Conservation (phyloP, 2,888 invertebrate genomes). For the Lasioglossum lativentre region DNA sequence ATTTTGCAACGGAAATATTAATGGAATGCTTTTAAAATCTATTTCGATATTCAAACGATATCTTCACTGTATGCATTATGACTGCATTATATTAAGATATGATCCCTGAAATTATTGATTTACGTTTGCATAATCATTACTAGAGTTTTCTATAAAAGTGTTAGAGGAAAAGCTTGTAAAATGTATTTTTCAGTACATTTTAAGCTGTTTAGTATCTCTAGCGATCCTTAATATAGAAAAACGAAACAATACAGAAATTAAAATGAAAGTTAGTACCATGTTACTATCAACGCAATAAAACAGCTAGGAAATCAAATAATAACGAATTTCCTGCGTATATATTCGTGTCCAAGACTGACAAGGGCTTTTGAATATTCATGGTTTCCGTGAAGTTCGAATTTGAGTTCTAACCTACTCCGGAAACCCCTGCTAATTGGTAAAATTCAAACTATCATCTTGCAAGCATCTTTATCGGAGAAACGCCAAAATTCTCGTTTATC, state of each 20-base stretch:
- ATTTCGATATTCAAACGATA: neutral
- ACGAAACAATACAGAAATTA: neutral
- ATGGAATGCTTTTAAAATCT: neutral
- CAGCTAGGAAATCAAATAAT: neutral
- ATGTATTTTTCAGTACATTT: neutral
- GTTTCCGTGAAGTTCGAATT: neutral
- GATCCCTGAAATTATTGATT: too few species aligned
- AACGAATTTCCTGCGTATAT: neutral
- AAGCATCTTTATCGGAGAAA: neutral
- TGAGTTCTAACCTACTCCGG: neutral
- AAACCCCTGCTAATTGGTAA: neutral
- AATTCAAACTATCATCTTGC: conserved; percentile 13
- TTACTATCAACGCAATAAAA: neutral
- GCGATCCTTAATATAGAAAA: neutral
- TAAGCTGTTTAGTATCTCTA: neutral
- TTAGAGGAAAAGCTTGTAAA: neutral
- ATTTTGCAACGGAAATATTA: neutral
- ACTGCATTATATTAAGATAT: too few species aligned
- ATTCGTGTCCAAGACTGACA: neutral
- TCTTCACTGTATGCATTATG: too few species aligned
- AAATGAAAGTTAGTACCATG: neutral
- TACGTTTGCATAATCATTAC: neutral
- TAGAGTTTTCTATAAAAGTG: neutral
- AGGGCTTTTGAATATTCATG: neutral
- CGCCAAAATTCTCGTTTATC: neutral